Percentiles rank a stretch among this genome's conserved stretches.
Evolutionary conservation across 2,888 invertebrate genomes (phyloP).

Genomic region (Dynastes grantii): DNA sequence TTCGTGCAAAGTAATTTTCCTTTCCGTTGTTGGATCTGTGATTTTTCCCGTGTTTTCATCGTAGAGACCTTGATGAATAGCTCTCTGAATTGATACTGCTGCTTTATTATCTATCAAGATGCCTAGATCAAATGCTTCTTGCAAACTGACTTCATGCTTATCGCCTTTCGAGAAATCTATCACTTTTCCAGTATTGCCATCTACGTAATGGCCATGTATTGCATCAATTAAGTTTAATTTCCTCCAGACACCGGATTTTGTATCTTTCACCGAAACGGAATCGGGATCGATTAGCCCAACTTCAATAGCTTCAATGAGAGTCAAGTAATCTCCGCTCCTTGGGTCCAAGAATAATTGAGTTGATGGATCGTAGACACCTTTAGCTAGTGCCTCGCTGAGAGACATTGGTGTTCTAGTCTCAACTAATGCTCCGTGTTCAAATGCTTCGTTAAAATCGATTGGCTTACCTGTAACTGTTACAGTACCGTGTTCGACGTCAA

Average conservation of each 20-base stretch:
- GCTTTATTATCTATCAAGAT: constrained; percentile 87
- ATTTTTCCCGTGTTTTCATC: constrained; percentile 87
- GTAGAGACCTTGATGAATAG: constrained; percentile 89
- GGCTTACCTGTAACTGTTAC: constrained; percentile 76
- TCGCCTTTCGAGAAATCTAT: constrained; percentile 78
- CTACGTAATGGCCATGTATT: constrained; percentile 82
- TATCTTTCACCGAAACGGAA: constrained; percentile 87
- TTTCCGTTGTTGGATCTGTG: constrained; percentile 84
- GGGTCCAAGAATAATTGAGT: constrained; percentile 90
- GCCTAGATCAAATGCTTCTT: constrained; percentile 85
- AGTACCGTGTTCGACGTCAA: constrained; percentile 84
- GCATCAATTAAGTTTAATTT: constrained; percentile 87
- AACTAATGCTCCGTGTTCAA: constrained; percentile 86
- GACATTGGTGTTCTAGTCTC: constrained; percentile 88
- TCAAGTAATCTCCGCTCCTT: constrained; percentile 83
- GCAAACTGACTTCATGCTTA: constrained; percentile 80
- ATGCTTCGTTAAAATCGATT: constrained; percentile 88
- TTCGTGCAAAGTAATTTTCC: constrained; percentile 87
- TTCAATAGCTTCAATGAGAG: constrained; percentile 87
- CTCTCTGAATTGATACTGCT: constrained; percentile 87
- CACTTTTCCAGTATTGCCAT: constrained; percentile 81
- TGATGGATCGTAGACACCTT: constrained; percentile 84
- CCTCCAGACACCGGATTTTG: constrained; percentile 82
- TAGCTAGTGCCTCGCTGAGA: constrained; percentile 85
- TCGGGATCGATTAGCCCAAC: constrained; percentile 87